phyloP scores from a whole-genome alignment of 2,797 vertebrate species.

The Dromococcyx pavoninus region DNA sequence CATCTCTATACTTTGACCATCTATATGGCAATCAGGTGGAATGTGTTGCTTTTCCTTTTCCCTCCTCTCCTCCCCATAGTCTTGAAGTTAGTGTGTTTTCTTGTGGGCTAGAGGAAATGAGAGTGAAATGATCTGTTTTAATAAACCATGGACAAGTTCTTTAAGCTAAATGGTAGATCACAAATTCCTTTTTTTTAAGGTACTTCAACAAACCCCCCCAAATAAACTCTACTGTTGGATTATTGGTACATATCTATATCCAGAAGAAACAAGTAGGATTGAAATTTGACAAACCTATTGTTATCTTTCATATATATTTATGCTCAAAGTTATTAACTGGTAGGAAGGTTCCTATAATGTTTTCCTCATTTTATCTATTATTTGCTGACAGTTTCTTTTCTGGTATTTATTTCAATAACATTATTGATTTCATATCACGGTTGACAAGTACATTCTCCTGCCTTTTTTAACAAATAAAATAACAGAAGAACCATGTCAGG shows the following conservation, averaged over 20 bases:
- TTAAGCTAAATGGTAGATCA: not conserved
- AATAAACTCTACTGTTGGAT: not conserved
- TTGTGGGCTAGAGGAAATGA: not conserved
- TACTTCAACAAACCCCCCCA: not conserved
- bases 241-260: not conserved
- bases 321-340: not conserved
- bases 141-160: not conserved
- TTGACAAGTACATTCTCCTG: not conserved
- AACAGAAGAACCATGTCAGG: not conserved
- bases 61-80: not conserved
- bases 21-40: not conserved
- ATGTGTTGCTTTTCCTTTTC: not conserved
- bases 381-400: not conserved
- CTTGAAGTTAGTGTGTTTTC: not conserved
- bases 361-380: not conserved
- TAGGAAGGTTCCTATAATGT: not conserved
- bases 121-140: not conserved
- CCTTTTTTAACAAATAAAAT: not conserved
- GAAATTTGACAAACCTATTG: not conserved
- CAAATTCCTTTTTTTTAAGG: fast-evolving
- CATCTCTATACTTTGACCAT: not conserved
- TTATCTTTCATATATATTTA: not conserved
- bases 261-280: not conserved
- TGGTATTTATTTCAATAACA: not conserved
- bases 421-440: not conserved